These are phyloP conservation scores for Euglossa dilemma DNA, from an alignment of 1,140 invertebrate species.

Conservation along the genomic window DNA sequence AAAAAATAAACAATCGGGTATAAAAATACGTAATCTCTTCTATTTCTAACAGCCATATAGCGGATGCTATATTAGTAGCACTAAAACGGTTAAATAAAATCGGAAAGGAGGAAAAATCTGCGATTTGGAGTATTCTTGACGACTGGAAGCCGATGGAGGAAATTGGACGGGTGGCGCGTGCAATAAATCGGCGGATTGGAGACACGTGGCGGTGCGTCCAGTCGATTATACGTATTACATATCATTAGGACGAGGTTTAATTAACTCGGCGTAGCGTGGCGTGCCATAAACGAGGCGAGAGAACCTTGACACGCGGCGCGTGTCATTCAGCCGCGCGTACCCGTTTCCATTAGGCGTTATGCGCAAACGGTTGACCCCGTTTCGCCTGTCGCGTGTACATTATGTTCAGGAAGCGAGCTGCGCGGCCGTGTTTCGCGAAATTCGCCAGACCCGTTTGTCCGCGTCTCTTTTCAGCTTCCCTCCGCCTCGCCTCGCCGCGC, in stretches of 20 bases:
- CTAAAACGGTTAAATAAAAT: too few species aligned
- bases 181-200: slow-evolving; percentile 4
- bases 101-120: neutral
- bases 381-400: slow-evolving; percentile 47
- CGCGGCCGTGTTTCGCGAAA: slow-evolving; percentile 5
- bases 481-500: neutral
- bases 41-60: too few species aligned
- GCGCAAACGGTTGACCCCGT: slow-evolving; percentile 63
- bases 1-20: too few species aligned
- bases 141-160: neutral
- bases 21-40: too few species aligned
- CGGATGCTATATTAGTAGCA: too few species aligned
- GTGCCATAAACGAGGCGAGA: slow-evolving; percentile 36
- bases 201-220: neutral
- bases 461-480: neutral
- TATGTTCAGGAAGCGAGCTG: slow-evolving; percentile 59
- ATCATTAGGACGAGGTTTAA: slow-evolving; percentile 39
- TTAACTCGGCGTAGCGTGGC: slow-evolving; percentile 31
- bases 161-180: neutral
- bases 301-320: slow-evolving; percentile 61
- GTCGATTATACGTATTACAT: slow-evolving; percentile 21
- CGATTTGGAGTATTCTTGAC: neutral
- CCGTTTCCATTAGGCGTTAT: slow-evolving; percentile 63
- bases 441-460: slow-evolving; percentile 6
- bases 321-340: slow-evolving; percentile 59